Conservation (phyloP, 1,140 invertebrate genomes). For the Steinernema feltiae region DNA sequence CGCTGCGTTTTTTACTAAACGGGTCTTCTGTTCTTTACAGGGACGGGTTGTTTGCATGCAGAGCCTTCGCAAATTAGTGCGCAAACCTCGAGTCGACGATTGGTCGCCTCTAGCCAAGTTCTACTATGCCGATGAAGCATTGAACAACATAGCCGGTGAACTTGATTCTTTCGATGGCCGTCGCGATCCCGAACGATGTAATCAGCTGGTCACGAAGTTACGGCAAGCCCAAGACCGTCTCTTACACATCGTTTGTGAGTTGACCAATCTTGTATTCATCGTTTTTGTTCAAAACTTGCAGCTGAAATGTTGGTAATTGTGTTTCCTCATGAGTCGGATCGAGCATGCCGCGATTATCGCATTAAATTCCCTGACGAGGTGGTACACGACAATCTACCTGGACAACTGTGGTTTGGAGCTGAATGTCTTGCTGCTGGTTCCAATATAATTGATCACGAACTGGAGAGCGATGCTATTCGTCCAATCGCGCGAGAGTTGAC, state of each 20-base stretch:
- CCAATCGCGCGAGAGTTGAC: constrained; percentile 89
- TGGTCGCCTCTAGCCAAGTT: constrained; percentile 78
- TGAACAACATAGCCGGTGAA: constrained; percentile 75
- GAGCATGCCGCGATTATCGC: constrained; percentile 86
- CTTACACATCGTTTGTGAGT: constrained; percentile 53
- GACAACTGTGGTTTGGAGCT: constrained; percentile 98
- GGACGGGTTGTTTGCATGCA: constrained; percentile 39
- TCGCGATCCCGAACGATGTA: constrained; percentile 91
- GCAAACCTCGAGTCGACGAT: constrained; percentile 54
- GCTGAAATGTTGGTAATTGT: constrained; percentile 71
- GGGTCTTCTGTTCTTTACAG: not conserved
- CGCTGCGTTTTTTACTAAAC: too few species aligned
- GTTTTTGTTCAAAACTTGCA: constrained; percentile 63
- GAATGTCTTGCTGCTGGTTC: constrained; percentile 72
- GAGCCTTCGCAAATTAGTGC: constrained; percentile 53
- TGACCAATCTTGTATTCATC: not conserved
- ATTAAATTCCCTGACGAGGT: constrained; percentile 98
- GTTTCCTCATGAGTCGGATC: constrained; percentile 66
- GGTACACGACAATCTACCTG: constrained; percentile 89
- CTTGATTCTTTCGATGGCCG: constrained; percentile 95
- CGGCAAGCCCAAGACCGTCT: constrained; percentile 65
- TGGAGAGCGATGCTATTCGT: constrained; percentile 89
- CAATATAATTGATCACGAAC: constrained; percentile 90
- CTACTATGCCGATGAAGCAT: constrained; percentile 91
- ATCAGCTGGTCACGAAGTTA: constrained; percentile 83